A percentile compares a stretch with the other conserved stretches of the same genome.
phyloP scores from a whole-genome alignment of 2,113 vertebrate genomes.

The Nymphicus hollandicus region DNA sequence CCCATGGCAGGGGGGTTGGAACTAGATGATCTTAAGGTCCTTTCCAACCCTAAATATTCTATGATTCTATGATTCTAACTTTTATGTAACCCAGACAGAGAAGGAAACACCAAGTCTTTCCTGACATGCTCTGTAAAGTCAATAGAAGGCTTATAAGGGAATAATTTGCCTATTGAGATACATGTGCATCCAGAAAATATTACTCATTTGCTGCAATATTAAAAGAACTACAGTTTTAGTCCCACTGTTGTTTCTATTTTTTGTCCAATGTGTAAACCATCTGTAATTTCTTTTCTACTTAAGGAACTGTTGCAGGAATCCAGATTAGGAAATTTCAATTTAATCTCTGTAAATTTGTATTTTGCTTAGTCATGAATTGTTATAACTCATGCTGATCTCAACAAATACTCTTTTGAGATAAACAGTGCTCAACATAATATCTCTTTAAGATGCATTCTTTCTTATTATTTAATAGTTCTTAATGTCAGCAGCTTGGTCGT shows the following conservation, averaged over 20 bases:
- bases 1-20: too few species aligned
- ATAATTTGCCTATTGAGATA: not conserved
- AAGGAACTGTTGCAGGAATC: not conserved
- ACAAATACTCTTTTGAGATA: not conserved
- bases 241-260: not conserved
- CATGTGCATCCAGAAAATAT: not conserved
- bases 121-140: not conserved
- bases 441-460: not conserved
- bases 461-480: not conserved
- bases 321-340: not conserved
- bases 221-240: not conserved
- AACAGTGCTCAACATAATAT: not conserved
- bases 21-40: too few species aligned
- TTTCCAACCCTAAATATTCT: too few species aligned
- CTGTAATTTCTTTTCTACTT: not conserved
- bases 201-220: not conserved
- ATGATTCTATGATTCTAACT: not conserved
- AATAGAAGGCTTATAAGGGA: not conserved
- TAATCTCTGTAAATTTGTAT: not conserved
- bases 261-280: not conserved
- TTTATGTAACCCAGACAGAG: conserved; percentile 23
- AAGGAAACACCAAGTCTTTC: not conserved
- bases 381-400: not conserved
- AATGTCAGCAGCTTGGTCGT: not conserved
- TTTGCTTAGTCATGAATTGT: not conserved